Evolutionary conservation across 2,797 vertebrate species (phyloP).

Genomic region (Crax fasciolata): DNA sequence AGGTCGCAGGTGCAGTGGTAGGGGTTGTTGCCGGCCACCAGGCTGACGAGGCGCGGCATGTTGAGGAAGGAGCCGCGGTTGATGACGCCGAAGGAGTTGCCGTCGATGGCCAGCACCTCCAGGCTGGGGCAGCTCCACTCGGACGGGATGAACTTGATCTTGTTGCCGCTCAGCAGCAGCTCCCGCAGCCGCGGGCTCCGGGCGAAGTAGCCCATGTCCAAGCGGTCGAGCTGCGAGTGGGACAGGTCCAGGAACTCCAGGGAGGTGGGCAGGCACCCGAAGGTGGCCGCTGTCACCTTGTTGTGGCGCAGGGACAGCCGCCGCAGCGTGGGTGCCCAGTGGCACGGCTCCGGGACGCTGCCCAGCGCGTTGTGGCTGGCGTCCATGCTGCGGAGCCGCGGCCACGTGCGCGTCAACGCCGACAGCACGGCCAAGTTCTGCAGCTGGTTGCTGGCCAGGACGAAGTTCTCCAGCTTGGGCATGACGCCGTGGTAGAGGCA

Average conservation of each 20-base stretch:
- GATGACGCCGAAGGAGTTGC: slow-evolving; percentile 91
- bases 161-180: slow-evolving; percentile 88
- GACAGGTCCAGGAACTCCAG: slow-evolving; percentile 87
- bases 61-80: slow-evolving; percentile 83
- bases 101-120: slow-evolving; percentile 82
- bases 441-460: slow-evolving; percentile 82
- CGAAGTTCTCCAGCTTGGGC: slow-evolving; percentile 80
- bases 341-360: slow-evolving; percentile 65
- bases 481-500: slow-evolving; percentile 81
- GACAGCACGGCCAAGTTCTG: slow-evolving; percentile 81
- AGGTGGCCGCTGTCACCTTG: slow-evolving; percentile 62
- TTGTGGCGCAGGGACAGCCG: slow-evolving; percentile 85
- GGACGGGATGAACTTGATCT: slow-evolving; percentile 90
- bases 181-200: slow-evolving; percentile 76
- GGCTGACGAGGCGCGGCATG: slow-evolving; percentile 80
- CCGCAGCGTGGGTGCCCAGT: slow-evolving; percentile 84
- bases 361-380: slow-evolving; percentile 85
- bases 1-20: slow-evolving; percentile 91
- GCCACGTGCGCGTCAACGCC: slow-evolving; percentile 79
- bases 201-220: slow-evolving; percentile 85
- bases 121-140: slow-evolving; percentile 85
- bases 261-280: slow-evolving; percentile 86
- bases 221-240: slow-evolving; percentile 84
- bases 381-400: slow-evolving; percentile 80
- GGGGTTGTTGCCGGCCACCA: slow-evolving; percentile 89